Evolutionary conservation across 2,888 invertebrate genomes (phyloP).

Genomic region (Archaeoteleia sp.): DNA sequence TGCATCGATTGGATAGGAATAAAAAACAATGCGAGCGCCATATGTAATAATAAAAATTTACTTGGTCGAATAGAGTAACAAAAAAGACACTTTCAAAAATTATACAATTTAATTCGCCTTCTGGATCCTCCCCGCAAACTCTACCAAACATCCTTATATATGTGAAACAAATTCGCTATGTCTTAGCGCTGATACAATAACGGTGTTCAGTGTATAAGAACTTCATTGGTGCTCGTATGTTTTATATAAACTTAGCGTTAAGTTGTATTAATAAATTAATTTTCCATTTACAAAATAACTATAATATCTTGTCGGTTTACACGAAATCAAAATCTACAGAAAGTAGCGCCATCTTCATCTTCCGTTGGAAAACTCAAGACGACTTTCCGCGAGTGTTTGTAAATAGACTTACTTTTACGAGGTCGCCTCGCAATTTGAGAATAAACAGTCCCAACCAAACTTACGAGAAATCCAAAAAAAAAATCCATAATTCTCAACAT

Average conservation of each 20-base stretch:
- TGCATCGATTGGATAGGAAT: too few species aligned
- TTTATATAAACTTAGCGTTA: conserved; percentile 32
- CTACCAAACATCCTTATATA: conserved; percentile 22
- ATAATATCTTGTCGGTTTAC: conserved; percentile 19
- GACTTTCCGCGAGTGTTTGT: conserved; percentile 2
- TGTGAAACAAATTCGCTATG: conserved; percentile 37
- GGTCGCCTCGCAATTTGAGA: too few species aligned
- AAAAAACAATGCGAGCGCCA: conserved; percentile 10
- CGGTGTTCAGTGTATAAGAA: conserved; percentile 40
- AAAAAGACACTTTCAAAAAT: conserved; percentile 39
- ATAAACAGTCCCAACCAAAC: too few species aligned
- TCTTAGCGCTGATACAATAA: conserved; percentile 36
- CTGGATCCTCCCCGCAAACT: conserved; percentile 21
- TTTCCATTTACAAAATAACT: conserved; percentile 47
- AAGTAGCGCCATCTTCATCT: conserved; percentile 2
- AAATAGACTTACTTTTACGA: too few species aligned
- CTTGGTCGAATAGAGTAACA: conserved; percentile 45
- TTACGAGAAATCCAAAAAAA: too few species aligned
- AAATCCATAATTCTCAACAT: too few species aligned
- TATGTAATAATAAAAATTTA: conserved; percentile 42
- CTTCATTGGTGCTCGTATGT: conserved; percentile 43
- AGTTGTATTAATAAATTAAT: conserved; percentile 46
- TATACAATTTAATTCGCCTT: conserved; percentile 36
- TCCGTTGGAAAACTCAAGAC: conserved; percentile 26
- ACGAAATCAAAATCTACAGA: conserved; percentile 39